Percentiles rank a stretch among this genome's conserved stretches.
These are phyloP conservation scores for Tolypeutes matacus DNA, from an alignment of 2,797 vertebrate genomes.

Conservation along the genomic window DNA sequence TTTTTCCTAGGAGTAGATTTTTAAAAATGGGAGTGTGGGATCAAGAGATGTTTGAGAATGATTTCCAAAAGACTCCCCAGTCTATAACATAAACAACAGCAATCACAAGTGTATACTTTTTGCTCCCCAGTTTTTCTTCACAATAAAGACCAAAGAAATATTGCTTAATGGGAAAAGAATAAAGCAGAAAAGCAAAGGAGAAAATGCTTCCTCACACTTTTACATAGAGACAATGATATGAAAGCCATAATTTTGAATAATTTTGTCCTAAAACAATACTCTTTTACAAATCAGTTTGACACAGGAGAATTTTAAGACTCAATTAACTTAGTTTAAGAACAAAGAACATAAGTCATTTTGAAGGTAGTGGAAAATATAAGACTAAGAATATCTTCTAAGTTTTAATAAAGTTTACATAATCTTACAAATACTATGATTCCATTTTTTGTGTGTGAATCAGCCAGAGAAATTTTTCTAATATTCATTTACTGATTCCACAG, in stretches of 20 bases:
- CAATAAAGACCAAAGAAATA: constrained; percentile 30
- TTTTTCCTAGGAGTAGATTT: constrained; percentile 12
- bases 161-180: constrained; percentile 4
- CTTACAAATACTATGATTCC: background rate
- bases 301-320: constrained; percentile 2
- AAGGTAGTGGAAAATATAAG: background rate
- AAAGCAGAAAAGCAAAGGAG: constrained; percentile 19
- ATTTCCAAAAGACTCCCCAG: background rate
- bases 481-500: background rate
- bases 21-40: background rate
- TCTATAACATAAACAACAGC: background rate
- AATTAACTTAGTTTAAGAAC: background rate
- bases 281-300: background rate
- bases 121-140: background rate
- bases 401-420: constrained; percentile 36
- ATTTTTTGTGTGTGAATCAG: background rate
- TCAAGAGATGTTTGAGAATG: constrained; percentile 18
- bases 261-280: constrained; percentile 37
- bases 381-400: constrained; percentile 2
- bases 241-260: constrained; percentile 11
- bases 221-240: background rate
- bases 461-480: constrained; percentile 54
- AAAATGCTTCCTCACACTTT: background rate
- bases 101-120: background rate
- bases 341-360: background rate